Percentiles rank a stretch among this genome's conserved stretches.
Evolutionary conservation across 1,140 invertebrate genomes (phyloP).

Genomic region (Orchestia grillus): DNA sequence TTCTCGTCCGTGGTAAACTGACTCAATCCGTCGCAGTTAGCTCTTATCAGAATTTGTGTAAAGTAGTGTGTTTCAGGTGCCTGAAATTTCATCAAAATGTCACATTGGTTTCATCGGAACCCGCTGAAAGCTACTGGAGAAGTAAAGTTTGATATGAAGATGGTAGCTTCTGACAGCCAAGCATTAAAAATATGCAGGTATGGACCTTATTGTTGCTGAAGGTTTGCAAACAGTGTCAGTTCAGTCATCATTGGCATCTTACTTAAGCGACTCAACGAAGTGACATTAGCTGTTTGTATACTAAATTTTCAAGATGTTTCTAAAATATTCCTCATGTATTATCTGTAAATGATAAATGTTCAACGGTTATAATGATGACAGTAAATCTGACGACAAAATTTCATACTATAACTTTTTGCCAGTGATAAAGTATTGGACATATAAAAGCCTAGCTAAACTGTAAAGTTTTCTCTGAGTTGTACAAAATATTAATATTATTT

Average conservation of each 20-base stretch:
- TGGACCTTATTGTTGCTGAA: background rate
- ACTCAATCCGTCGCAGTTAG: background rate
- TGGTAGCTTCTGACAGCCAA: conserved; percentile 73
- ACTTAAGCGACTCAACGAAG: no score
- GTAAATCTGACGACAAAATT: no score
- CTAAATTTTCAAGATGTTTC: no score
- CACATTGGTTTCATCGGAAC: conserved; percentile 83
- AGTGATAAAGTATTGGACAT: no score
- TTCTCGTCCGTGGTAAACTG: background rate
- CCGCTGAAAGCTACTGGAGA: conserved; percentile 78
- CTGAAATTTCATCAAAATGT: conserved; percentile 72
- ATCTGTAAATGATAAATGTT: no score
- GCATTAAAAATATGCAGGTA: conserved; percentile 76
- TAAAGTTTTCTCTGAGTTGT: no score
- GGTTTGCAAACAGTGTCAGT: background rate
- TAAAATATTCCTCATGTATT: no score
- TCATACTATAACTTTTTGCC: no score
- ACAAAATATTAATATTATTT: no score
- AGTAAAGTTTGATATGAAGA: conserved; percentile 78
- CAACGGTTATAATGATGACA: no score
- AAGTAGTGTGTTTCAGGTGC: background rate
- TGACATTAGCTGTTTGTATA: no score
- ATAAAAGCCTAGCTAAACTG: no score
- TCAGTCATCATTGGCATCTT: background rate
- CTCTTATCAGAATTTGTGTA: background rate